phyloP scores from a whole-genome alignment of 2,888 invertebrate species.

The Himalopsyche kuldschensis region DNA sequence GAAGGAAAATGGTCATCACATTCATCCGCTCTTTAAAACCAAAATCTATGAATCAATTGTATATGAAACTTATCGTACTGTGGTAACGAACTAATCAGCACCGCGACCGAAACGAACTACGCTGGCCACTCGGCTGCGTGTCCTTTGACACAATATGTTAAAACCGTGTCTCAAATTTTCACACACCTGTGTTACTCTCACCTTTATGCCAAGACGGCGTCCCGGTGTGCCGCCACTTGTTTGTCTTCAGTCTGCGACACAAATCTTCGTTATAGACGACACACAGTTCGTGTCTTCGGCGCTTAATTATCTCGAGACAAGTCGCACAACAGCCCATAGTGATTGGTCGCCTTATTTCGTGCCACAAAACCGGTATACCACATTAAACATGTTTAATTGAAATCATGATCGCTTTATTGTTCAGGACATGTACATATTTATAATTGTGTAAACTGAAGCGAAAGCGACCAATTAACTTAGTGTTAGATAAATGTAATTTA shows the following conservation, averaged over 20 bases:
- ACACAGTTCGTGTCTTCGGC: neutral
- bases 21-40: too few relatives aligned
- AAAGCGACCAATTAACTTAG: too few relatives aligned
- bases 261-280: neutral
- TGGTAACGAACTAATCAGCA: too few relatives aligned
- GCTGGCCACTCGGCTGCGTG: too few relatives aligned
- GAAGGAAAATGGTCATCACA: too few relatives aligned
- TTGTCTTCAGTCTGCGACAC: neutral
- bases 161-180: neutral
- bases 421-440: neutral
- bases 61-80: too few relatives aligned
- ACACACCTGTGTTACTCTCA: neutral
- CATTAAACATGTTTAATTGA: neutral
- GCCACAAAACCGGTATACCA: neutral
- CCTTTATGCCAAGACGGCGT: neutral
- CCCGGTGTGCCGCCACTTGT: neutral
- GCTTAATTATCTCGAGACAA: neutral
- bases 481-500: too few relatives aligned
- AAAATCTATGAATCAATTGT: too few relatives aligned
- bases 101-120: too few relatives aligned
- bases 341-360: neutral
- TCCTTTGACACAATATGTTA: too few relatives aligned
- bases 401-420: neutral
- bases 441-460: too few relatives aligned
- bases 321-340: neutral